A percentile compares a stretch with the other conserved stretches of the same genome.
phyloP scores from a whole-genome alignment of 2,797 vertebrate species.

The Anableps anableps region DNA sequence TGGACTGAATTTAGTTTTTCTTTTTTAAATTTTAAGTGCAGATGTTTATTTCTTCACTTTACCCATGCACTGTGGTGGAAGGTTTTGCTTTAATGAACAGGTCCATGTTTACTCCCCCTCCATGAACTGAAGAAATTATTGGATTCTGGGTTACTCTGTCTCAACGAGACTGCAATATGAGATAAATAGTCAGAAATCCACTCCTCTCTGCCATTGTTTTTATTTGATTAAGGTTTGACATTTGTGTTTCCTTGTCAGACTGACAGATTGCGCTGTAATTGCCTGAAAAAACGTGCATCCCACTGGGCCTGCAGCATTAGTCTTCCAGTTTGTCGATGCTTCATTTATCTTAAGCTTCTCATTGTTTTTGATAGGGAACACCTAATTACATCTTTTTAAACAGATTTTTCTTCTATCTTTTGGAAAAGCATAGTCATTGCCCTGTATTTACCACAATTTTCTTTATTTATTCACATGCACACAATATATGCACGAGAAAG shows the following conservation, averaged over 20 bases:
- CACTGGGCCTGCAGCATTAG: conserved; percentile 34
- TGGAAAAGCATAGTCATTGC: conserved; percentile 4
- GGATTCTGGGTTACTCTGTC: conserved; percentile 41
- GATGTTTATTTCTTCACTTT: conserved; percentile 27
- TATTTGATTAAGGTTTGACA: conserved; percentile 48
- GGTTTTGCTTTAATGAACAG: conserved; percentile 50
- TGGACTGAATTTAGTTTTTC: not conserved
- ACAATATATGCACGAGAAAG: not conserved
- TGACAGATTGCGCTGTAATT: conserved; percentile 40
- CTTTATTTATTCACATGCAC: conserved; percentile 11
- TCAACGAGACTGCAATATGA: conserved; percentile 22
- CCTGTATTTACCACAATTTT: conserved; percentile 27
- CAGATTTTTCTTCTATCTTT: conserved; percentile 20
- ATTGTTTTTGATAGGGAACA: conserved; percentile 26
- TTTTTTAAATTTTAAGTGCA: not conserved
- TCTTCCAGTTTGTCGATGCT: conserved; percentile 42
- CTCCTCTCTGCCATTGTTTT: conserved; percentile 22
- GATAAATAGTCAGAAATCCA: conserved; percentile 40
- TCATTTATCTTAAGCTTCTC: conserved; percentile 24
- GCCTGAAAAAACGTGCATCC: conserved; percentile 34
- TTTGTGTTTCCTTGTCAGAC: conserved; percentile 45
- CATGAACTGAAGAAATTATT: conserved; percentile 29
- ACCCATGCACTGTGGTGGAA: conserved; percentile 28
- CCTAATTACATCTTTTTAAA: conserved; percentile 33
- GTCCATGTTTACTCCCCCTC: conserved; percentile 21